Evolutionary conservation across 2,888 invertebrate genomes (phyloP), one percentile per base, ranked within the genome.

Genomic region (Drosophila anceps): DNA sequence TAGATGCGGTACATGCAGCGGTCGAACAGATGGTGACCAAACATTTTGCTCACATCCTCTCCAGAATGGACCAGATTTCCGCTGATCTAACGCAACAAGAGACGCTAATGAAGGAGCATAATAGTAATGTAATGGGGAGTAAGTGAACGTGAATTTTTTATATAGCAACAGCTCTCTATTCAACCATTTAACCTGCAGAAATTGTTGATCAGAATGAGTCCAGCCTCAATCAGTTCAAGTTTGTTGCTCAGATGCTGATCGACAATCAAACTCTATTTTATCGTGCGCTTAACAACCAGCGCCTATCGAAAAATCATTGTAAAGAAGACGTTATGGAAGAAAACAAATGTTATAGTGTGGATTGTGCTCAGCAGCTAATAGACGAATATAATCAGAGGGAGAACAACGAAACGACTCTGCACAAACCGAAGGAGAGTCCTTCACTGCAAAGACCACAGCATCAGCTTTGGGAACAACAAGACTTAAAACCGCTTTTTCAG

Each of bases 1-100:
- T 91, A 60, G 88, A 92, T 31, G 89, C 90, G 18, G 89, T 93
- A 10, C 82, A 92, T 69, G 51, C 20, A 2, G 64, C 66, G 0
- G 66, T 89, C 8, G 60, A 73, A 15, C 15, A 48, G 1, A 76
- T 77, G 65, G 51, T 87, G 1, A 20, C 29, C 15, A 89, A 89
- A 9, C 74, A 80, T 15, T 79, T 82, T 35, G 60, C 73, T 10
- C 55, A 70, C 1, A 70, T 84, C 6, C 12, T 73, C 5, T 18
- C 48, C n/a, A 77, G 71, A 27, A 50, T 90, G 9, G 73, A 73
- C 1, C 44, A 53, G 10, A 29, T 86, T 1, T 31, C 74, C 0
- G 29, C 67, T 6, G 73, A 77, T 13, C 10, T 89, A 13, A 4
- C 31, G 1, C 54, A 35, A 0, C 90, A 90, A n/a, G 72, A 76